phyloP scores from a whole-genome alignment of 2,113 vertebrate genomes.

The Scomber japonicus region DNA sequence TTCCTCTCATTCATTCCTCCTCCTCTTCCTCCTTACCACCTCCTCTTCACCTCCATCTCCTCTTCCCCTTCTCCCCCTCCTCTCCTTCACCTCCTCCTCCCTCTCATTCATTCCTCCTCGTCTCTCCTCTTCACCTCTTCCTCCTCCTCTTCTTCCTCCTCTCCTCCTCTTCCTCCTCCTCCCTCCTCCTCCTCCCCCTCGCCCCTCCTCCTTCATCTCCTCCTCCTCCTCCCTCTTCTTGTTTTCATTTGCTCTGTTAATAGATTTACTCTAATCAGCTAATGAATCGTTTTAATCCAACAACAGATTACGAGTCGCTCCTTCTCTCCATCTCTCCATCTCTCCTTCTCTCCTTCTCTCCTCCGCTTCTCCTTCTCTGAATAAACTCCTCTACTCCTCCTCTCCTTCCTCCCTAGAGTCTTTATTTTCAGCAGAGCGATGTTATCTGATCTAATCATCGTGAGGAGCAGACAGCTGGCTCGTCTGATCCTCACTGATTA shows the following conservation, averaged over 20 bases:
- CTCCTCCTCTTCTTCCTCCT: too few relatives aligned
- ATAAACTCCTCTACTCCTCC: background rate
- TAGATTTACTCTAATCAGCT: conserved; percentile 70
- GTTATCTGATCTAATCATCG: conserved; percentile 42
- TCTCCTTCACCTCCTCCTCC: too few relatives aligned
- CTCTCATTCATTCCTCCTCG: too few relatives aligned
- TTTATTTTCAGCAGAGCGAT: too few relatives aligned
- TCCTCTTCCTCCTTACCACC: too few relatives aligned
- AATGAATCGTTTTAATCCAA: conserved; percentile 65
- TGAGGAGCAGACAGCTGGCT: conserved; percentile 89
- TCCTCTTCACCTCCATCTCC: too few relatives aligned
- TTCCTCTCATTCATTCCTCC: too few relatives aligned
- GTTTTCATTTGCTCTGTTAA: conserved; percentile 63
- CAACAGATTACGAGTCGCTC: conserved; percentile 43
- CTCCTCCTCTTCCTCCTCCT: too few relatives aligned
- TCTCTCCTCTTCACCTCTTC: too few relatives aligned
- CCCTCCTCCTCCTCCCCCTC: background rate
- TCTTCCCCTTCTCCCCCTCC: too few relatives aligned
- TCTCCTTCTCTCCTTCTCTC: background rate
- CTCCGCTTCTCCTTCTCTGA: background rate
- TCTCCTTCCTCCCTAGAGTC: too few relatives aligned
- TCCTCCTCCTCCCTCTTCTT: conserved; percentile 44
- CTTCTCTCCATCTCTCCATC: conserved; percentile 8
- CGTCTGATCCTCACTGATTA: conserved; percentile 92
- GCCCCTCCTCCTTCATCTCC: too few relatives aligned